Evolutionary conservation across 2,888 invertebrate genomes (phyloP).

Genomic region (Lithosia quadra): DNA sequence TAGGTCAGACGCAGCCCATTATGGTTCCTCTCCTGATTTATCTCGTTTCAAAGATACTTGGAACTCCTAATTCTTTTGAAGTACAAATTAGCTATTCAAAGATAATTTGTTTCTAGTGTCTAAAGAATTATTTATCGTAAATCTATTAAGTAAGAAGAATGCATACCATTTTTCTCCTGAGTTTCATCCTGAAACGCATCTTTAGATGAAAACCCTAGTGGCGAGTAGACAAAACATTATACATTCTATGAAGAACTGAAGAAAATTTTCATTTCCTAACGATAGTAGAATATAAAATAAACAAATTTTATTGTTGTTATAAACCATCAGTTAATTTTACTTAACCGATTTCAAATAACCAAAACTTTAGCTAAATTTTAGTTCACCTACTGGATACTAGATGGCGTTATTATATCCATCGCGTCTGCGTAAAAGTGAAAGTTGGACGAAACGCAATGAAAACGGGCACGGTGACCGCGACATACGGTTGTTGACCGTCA

Average conservation of each 20-base stretch:
- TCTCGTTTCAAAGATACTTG: neutral
- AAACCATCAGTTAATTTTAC: neutral
- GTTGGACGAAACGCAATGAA: constrained; percentile 61
- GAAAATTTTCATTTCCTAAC: neutral
- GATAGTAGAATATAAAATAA: neutral
- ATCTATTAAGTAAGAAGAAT: too few relatives aligned
- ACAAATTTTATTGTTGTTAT: neutral
- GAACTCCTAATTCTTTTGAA: neutral
- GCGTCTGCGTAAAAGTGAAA: constrained; percentile 71
- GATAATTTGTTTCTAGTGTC: neutral
- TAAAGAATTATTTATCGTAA: neutral
- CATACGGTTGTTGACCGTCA: constrained; percentile 83
- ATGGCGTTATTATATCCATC: constrained; percentile 32
- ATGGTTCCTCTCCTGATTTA: neutral
- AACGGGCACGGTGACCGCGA: constrained; percentile 73
- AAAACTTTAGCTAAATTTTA: neutral
- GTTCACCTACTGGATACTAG: constrained; percentile 34
- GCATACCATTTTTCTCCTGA: neutral
- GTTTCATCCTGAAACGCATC: neutral
- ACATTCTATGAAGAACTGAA: neutral
- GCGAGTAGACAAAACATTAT: constrained; percentile 6
- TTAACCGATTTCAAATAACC: too few relatives aligned
- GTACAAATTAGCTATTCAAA: neutral
- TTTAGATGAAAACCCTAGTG: neutral
- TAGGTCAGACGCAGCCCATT: neutral